Percentiles rank a stretch among this genome's conserved stretches.
These are phyloP conservation scores for Drosophila kokeensis DNA, from an alignment of 2,888 invertebrate species.

Conservation along the genomic window DNA sequence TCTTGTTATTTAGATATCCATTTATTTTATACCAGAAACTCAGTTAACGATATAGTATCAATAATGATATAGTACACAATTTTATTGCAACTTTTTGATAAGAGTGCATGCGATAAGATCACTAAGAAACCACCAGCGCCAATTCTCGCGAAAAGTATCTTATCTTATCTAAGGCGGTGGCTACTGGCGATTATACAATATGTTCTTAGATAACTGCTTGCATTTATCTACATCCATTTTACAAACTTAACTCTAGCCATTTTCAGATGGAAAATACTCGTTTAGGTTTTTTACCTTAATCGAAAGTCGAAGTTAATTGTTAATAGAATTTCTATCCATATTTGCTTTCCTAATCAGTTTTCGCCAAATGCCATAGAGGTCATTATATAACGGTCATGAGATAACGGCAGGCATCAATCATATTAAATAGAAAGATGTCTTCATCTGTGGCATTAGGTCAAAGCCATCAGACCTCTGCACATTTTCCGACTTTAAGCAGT, in stretches of 20 bases:
- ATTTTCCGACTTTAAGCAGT: constrained; percentile 9
- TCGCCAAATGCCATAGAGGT: not conserved
- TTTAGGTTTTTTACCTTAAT: not conserved
- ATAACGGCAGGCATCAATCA: constrained; percentile 41
- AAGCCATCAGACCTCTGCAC: constrained; percentile 50
- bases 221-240: constrained; percentile 8
- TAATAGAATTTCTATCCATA: not conserved
- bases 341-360: not conserved
- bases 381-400: not conserved
- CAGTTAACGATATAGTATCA: not conserved
- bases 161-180: constrained; percentile 40
- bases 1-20: too few relatives aligned
- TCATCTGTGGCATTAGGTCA: constrained; percentile 47
- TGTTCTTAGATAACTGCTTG: constrained; percentile 17
- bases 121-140: not conserved
- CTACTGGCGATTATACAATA: constrained; percentile 1
- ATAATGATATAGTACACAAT: not conserved
- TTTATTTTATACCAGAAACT: not conserved
- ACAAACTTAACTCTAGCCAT: not conserved
- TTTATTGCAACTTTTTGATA: not conserved
- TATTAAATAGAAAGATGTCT: constrained; percentile 7
- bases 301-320: not conserved
- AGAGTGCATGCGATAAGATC: constrained; percentile 10
- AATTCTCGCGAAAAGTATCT: constrained; percentile 1
- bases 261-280: not conserved